Percentiles rank a stretch among this genome's conserved stretches.
These are phyloP conservation scores for Gopherus flavomarginatus DNA, from an alignment of 2,113 vertebrate species.

Conservation along the genomic window DNA sequence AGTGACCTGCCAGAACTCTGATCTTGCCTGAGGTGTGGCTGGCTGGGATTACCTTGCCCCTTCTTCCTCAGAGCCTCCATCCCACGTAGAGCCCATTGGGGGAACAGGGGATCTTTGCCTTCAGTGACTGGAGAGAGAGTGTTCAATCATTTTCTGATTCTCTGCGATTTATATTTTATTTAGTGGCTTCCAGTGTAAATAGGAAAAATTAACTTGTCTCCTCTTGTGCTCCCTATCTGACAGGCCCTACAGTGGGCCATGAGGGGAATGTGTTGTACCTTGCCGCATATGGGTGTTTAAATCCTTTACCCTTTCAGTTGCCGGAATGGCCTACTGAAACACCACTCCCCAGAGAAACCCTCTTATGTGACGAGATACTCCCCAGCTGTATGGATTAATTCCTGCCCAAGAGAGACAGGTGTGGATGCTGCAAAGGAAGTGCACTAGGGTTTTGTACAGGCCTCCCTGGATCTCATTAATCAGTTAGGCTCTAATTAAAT, in stretches of 20 bases:
- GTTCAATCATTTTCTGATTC: neutral
- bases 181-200: neutral
- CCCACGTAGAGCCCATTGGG: neutral
- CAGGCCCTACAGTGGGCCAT: neutral
- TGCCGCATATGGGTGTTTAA: neutral
- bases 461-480: conserved; percentile 3
- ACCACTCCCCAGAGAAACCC: neutral
- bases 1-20: neutral
- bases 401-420: neutral
- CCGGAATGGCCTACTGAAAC: neutral
- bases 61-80: neutral
- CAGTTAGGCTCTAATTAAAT: conserved; percentile 5
- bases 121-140: neutral
- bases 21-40: neutral
- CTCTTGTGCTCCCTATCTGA: neutral
- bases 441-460: neutral
- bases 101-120: conserved; percentile 20
- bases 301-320: neutral
- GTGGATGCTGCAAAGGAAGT: neutral
- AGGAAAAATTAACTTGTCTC: neutral
- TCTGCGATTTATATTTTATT: neutral
- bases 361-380: neutral
- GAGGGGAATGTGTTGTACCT: neutral
- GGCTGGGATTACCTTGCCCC: conserved; percentile 29
- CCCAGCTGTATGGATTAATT: neutral